Conservation (phyloP, 2,888 invertebrate species). For the Sclerodermus sp. region DNA sequence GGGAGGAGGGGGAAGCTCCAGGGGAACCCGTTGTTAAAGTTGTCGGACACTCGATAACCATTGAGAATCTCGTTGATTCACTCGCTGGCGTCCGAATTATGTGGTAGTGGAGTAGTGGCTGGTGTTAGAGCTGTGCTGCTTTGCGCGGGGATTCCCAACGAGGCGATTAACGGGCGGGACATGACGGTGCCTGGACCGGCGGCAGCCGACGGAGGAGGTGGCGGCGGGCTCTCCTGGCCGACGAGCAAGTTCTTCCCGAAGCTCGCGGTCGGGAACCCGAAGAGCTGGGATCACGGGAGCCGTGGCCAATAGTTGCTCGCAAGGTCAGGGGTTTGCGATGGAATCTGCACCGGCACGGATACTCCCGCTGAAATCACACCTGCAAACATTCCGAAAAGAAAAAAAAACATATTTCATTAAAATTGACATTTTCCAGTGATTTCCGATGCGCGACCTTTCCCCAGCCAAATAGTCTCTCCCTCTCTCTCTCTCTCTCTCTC, state of each 20-base stretch:
- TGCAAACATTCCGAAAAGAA: constrained; percentile 57
- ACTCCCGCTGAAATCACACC: constrained; percentile 92
- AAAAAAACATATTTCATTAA: too few species aligned
- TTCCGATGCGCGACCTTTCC: too few species aligned
- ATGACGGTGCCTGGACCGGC: constrained; percentile 49
- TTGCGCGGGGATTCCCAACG: constrained; percentile 48
- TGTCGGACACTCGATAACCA: too few species aligned
- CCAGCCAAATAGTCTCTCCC: too few species aligned
- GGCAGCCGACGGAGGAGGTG: constrained; percentile 61
- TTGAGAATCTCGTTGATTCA: constrained; percentile 28
- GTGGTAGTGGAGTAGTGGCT: constrained; percentile 39
- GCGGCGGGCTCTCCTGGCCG: constrained; percentile 60
- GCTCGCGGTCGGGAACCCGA: constrained; percentile 80
- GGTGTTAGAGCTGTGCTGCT: constrained; percentile 22
- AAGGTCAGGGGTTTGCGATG: constrained; percentile 79
- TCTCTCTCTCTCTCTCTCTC: too few species aligned
- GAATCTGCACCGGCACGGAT: constrained; percentile 89
- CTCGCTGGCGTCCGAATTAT: constrained; percentile 55
- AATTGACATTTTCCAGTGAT: too few species aligned
- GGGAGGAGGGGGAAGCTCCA: too few species aligned
- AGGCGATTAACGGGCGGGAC: constrained; percentile 53
- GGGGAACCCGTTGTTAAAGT: too few species aligned
- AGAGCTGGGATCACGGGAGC: constrained; percentile 91
- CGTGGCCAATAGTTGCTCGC: constrained; percentile 86
- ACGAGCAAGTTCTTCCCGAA: constrained; percentile 59